These are phyloP conservation scores for Halocynthia aurantium DNA, from an alignment of 23 tunicate species.

Conservation along the genomic window DNA sequence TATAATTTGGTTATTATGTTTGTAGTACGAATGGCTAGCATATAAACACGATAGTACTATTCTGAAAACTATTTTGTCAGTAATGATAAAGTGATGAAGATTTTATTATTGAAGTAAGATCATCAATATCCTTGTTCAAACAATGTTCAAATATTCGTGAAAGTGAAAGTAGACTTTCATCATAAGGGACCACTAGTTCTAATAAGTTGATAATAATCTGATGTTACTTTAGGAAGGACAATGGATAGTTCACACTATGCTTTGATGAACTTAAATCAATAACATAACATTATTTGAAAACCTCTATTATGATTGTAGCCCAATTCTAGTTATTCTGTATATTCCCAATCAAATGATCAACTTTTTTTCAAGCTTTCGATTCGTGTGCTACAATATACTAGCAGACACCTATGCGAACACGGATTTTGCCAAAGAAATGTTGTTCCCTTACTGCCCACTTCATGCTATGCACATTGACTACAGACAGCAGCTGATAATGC, in stretches of 20 bases:
- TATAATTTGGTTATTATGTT: background rate
- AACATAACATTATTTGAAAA: background rate
- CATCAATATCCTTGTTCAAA: no score
- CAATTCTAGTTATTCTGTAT: background rate
- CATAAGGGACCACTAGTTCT: no score
- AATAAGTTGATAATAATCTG: no score
- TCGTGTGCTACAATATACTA: constrained; percentile 92
- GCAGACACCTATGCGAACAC: constrained; percentile 91
- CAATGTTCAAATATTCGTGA: no score
- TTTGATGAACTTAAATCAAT: background rate
- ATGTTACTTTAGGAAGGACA: no score
- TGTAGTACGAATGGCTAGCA: no score
- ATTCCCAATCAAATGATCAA: background rate
- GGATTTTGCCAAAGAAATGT: constrained; percentile 39
- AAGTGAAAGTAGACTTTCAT: no score
- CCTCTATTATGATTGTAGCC: background rate
- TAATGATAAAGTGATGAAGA: no score
- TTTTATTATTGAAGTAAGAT: no score
- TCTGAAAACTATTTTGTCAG: no score
- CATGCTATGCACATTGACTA: constrained; percentile 45
- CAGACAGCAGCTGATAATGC: constrained; percentile 60
- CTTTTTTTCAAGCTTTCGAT: constrained; percentile 46
- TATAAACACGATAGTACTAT: no score
- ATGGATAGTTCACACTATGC: no score
- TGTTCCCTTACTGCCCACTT: constrained; percentile 87